Conservation (phyloP, 2,113 vertebrate species). For the Urocolius indicus region DNA sequence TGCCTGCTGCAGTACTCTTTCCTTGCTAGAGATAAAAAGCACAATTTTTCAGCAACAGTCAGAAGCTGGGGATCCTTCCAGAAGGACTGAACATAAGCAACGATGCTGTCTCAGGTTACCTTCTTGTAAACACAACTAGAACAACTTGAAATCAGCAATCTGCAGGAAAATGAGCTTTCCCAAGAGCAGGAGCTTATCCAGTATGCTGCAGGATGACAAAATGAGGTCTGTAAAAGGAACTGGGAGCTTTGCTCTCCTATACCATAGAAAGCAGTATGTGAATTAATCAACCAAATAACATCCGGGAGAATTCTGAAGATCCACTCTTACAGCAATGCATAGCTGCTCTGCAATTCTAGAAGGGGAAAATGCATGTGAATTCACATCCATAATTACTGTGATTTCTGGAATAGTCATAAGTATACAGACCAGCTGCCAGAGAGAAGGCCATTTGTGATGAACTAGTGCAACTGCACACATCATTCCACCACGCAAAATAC, state of each 20-base stretch:
- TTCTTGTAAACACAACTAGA: not conserved
- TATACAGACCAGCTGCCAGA: not conserved
- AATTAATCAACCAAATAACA: not conserved
- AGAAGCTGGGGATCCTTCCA: not conserved
- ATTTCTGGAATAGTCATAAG: not conserved
- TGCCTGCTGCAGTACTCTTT: not conserved
- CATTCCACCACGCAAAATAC: not conserved
- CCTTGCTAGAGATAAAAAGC: not conserved
- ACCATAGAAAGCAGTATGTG: not conserved
- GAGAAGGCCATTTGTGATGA: not conserved
- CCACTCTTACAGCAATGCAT: rapidly evolving
- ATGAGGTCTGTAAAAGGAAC: not conserved
- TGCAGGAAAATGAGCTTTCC: not conserved
- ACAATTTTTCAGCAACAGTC: not conserved
- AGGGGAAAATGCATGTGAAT: not conserved
- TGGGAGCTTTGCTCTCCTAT: not conserved
- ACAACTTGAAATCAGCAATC: not conserved
- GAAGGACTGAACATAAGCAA: not conserved
- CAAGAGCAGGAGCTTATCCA: not conserved
- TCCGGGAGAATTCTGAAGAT: not conserved
- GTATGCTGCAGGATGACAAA: not conserved
- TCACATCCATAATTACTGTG: not conserved
- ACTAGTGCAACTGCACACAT: not conserved
- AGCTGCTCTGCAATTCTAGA: not conserved
- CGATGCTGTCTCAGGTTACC: not conserved